Percentiles rank a stretch among this genome's conserved stretches.
Conservation (phyloP, 2,797 vertebrate species). For the Bradypus variegatus region DNA sequence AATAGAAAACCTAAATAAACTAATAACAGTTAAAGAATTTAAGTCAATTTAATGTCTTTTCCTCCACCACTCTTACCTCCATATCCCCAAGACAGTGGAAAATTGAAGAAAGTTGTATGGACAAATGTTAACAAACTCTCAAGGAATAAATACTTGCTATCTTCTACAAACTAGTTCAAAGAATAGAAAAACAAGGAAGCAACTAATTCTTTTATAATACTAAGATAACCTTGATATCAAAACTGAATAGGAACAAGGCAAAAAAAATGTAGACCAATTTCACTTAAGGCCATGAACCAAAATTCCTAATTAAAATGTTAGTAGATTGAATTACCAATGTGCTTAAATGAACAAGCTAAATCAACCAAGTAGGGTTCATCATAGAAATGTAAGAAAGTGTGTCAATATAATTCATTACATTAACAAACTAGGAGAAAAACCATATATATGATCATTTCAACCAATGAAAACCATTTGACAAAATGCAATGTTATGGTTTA, state of each 20-base stretch:
- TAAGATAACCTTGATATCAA: not conserved
- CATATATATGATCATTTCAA: not conserved
- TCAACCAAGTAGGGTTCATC: not conserved
- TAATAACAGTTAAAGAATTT: not conserved
- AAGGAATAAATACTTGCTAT: not conserved
- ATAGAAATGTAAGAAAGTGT: not conserved
- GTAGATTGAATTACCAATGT: not conserved
- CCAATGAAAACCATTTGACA: not conserved
- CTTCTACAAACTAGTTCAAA: not conserved
- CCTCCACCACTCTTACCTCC: not conserved
- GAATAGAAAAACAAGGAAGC: not conserved
- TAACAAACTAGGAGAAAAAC: constrained; percentile 5
- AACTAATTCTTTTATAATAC: not conserved
- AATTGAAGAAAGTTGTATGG: not conserved
- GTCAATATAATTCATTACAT: not conserved
- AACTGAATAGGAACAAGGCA: not conserved
- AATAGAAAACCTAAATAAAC: constrained; percentile 1
- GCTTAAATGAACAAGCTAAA: not conserved
- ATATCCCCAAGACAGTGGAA: not conserved
- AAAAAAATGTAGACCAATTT: not conserved
- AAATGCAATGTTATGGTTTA: not conserved
- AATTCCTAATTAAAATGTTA: constrained; percentile 16
- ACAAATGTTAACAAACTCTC: not conserved
- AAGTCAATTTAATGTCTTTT: not conserved
- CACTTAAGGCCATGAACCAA: not conserved